Conservation (phyloP, 2,113 vertebrate species). For the Marcusenius ussheri region DNA sequence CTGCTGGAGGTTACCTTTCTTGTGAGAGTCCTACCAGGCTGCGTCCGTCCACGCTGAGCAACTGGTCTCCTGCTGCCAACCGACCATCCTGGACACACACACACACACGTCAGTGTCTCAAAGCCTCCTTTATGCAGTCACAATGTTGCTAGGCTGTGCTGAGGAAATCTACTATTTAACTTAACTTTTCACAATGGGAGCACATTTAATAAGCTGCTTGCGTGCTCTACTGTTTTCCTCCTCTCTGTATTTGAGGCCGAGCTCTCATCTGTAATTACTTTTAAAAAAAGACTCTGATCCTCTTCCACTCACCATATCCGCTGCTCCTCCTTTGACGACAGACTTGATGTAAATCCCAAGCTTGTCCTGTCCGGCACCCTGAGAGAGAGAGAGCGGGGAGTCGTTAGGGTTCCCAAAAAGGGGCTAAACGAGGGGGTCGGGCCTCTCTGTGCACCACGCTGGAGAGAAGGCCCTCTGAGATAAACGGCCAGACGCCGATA, state of each 20-base stretch:
- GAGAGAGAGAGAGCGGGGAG: constrained; percentile 21
- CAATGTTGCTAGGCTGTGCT: neutral
- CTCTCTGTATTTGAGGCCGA: neutral
- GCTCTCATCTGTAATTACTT: neutral
- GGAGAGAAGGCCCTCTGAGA: neutral
- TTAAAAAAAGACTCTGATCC: neutral
- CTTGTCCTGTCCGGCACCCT: constrained; percentile 97
- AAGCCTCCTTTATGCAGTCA: neutral
- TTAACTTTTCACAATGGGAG: neutral
- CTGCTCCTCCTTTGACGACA: constrained; percentile 93
- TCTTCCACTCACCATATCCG: constrained; percentile 74
- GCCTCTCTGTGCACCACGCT: no score
- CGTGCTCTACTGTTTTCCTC: neutral
- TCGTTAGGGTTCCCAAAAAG: neutral
- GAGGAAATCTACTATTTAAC: neutral
- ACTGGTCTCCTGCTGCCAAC: constrained; percentile 88
- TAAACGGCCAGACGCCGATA: neutral
- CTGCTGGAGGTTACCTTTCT: constrained; percentile 72
- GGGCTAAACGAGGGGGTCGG: neutral
- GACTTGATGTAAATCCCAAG: constrained; percentile 98
- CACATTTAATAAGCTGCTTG: neutral
- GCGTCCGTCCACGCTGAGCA: constrained; percentile 89
- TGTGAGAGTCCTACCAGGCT: constrained; percentile 94
- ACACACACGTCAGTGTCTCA: neutral
- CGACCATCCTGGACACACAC: constrained; percentile 74